Percentiles rank a stretch among this genome's conserved stretches.
phyloP scores from a whole-genome alignment of 2,113 vertebrate genomes.

The Chlorodrepanis virens region DNA sequence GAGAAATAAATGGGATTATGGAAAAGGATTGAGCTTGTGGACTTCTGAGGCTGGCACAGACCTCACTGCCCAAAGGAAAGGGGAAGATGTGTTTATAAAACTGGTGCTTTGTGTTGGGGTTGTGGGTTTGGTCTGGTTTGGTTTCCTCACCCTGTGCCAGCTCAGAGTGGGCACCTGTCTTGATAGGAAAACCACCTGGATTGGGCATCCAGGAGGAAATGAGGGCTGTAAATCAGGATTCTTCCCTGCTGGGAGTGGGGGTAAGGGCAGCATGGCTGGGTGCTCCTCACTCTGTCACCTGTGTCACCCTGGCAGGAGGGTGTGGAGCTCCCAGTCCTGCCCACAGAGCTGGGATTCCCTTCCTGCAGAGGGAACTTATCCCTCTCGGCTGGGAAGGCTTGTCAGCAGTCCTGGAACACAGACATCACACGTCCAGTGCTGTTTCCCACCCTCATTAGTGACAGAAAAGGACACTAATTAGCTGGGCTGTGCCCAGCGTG shows the following conservation, averaged over 20 bases:
- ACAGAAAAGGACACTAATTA: slow-evolving; percentile 12
- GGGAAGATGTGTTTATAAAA: background rate
- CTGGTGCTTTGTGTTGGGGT: background rate
- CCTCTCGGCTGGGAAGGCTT: background rate
- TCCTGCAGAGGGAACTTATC: background rate
- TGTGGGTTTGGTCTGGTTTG: background rate
- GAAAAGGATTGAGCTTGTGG: background rate
- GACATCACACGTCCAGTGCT: background rate
- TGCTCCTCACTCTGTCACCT: background rate
- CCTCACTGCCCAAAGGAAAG: accelerated
- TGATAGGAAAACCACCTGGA: background rate
- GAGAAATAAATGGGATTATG: background rate
- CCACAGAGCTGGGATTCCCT: background rate
- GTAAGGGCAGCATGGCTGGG: background rate
- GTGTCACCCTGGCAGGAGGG: background rate
- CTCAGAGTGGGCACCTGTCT: background rate
- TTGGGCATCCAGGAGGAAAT: background rate
- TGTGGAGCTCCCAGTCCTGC: background rate
- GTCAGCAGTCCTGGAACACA: background rate
- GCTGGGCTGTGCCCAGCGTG: background rate
- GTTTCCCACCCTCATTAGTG: slow-evolving; percentile 24
- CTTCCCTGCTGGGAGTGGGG: background rate
- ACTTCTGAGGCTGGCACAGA: background rate
- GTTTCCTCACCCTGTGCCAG: background rate
- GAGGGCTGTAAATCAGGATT: background rate